phyloP scores from a whole-genome alignment of 2,797 vertebrate species.

The Pseudopleuronectes americanus region DNA sequence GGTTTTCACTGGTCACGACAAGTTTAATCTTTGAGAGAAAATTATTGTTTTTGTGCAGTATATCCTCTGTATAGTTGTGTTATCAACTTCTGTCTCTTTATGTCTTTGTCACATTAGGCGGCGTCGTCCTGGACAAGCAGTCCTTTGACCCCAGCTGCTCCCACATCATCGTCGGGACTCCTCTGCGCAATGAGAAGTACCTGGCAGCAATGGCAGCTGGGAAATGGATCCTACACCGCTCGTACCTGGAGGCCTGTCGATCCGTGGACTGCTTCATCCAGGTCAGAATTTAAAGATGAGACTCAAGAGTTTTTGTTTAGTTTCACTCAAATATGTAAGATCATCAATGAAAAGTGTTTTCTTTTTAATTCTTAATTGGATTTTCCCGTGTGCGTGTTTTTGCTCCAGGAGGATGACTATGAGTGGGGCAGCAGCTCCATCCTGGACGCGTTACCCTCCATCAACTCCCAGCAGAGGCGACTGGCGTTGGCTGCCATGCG shows the following conservation, averaged over 20 bases:
- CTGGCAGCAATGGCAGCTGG: slow-evolving; percentile 96
- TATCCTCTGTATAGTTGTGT: neutral
- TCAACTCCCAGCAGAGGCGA: slow-evolving; percentile 90
- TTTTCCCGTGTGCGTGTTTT: neutral
- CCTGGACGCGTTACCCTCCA: slow-evolving; percentile 88
- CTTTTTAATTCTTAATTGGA: too few relatives aligned
- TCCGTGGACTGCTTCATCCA: slow-evolving; percentile 87
- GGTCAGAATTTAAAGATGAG: slow-evolving; percentile 70
- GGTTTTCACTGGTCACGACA: neutral
- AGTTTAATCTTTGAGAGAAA: neutral
- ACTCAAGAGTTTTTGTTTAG: neutral
- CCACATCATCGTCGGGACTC: slow-evolving; percentile 95
- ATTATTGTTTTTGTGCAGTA: neutral
- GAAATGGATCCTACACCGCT: slow-evolving; percentile 98
- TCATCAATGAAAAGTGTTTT: neutral
- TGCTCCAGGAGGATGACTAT: slow-evolving; percentile 92
- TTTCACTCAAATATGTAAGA: neutral
- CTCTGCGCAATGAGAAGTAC: slow-evolving; percentile 97
- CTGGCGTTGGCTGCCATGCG: slow-evolving; percentile 93
- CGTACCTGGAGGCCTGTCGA: slow-evolving; percentile 94
- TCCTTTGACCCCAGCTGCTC: slow-evolving; percentile 95
- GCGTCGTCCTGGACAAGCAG: slow-evolving; percentile 93
- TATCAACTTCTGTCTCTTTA: neutral
- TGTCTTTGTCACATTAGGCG: slow-evolving; percentile 80
- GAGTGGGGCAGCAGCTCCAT: slow-evolving; percentile 95